These are phyloP conservation scores for Rostratula benghalensis DNA, from an alignment of 2,113 vertebrate genomes.

Conservation along the genomic window DNA sequence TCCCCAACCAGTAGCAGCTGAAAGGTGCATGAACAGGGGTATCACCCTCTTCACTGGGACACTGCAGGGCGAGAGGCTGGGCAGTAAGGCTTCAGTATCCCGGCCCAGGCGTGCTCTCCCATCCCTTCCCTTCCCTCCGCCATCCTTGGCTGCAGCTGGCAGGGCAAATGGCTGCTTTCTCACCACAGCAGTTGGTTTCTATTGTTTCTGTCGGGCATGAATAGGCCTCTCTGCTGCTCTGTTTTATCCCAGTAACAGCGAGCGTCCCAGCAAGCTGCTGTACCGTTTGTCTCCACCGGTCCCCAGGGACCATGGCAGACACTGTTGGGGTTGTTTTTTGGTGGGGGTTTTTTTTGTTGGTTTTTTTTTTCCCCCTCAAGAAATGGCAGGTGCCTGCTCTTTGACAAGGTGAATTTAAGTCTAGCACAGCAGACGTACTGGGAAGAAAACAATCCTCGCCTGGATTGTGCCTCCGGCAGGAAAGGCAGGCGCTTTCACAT, in stretches of 20 bases:
- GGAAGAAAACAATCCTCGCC: background rate
- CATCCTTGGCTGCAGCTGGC: background rate
- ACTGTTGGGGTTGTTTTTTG: too few relatives aligned
- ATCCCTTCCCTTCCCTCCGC: background rate
- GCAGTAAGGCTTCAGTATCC: background rate
- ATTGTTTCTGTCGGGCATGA: constrained; percentile 1
- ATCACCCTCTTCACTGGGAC: background rate
- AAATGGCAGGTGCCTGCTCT: constrained; percentile 18
- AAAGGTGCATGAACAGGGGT: background rate
- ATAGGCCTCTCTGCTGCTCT: background rate
- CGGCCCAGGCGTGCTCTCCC: fast-evolving
- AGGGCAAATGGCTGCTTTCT: constrained; percentile 2
- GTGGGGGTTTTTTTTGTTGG: too few relatives aligned
- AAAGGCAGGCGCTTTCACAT: background rate
- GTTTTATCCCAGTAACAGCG: background rate
- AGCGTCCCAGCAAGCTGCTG: constrained; percentile 2
- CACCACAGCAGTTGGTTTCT: background rate
- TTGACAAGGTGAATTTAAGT: constrained; percentile 13
- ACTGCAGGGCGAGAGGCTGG: fast-evolving
- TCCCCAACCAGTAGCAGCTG: background rate
- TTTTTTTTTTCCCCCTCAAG: background rate
- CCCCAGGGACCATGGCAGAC: background rate
- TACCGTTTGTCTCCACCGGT: background rate
- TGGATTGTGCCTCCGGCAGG: background rate
- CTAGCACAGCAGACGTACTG: background rate